Percentiles rank a stretch among this genome's conserved stretches.
Conservation (phyloP, 2,113 vertebrate genomes). For the Bungarus multicinctus region DNA sequence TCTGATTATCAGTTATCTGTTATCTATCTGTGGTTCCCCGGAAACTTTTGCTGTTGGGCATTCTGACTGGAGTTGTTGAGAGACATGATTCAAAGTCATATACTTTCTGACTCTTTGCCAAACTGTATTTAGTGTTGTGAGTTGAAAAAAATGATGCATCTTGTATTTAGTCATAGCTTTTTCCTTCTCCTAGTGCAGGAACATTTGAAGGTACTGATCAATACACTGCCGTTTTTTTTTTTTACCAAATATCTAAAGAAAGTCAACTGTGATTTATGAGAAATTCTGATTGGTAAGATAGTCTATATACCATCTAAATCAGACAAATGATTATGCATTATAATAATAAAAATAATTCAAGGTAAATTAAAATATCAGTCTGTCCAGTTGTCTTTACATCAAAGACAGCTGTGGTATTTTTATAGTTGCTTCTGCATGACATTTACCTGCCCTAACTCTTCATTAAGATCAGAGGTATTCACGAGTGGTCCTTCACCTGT, state of each 20-base stretch:
- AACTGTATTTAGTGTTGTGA: not conserved
- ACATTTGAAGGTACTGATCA: not conserved
- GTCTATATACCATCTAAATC: not conserved
- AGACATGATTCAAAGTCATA: not conserved
- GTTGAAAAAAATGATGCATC: not conserved
- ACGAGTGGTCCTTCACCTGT: slow-evolving; percentile 89
- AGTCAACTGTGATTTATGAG: not conserved
- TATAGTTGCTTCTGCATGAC: not conserved
- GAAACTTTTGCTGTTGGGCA: not conserved
- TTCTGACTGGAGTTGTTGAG: not conserved
- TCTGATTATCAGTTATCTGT: too few relatives aligned
- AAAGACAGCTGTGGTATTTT: not conserved
- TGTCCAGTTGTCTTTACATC: not conserved
- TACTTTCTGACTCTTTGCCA: not conserved
- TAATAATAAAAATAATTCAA: not conserved
- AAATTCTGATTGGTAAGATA: not conserved
- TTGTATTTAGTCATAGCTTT: not conserved
- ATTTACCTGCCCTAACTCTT: slow-evolving; percentile 93
- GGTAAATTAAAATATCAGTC: not conserved
- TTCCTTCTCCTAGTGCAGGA: not conserved
- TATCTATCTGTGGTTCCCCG: not conserved
- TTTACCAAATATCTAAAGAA: not conserved
- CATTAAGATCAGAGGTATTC: slow-evolving; percentile 97
- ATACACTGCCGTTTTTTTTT: not conserved
- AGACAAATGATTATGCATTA: not conserved